These are phyloP conservation scores for Benitochromis conjunctus DNA, from an alignment of 2,113 vertebrate genomes.

Conservation along the genomic window DNA sequence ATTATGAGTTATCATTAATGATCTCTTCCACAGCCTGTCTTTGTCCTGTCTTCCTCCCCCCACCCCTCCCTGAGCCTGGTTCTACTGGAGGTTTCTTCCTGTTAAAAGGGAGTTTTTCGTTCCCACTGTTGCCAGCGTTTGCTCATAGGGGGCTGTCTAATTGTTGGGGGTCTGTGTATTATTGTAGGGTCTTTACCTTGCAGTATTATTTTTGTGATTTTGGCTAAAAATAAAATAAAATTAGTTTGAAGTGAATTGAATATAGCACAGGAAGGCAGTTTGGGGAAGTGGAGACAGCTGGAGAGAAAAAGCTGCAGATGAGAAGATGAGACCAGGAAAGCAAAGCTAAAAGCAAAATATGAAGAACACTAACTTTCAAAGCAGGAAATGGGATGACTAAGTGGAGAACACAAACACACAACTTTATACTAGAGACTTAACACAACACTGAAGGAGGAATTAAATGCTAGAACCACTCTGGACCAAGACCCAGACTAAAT, in stretches of 20 bases:
- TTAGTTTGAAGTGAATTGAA: background rate
- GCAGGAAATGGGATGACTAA: background rate
- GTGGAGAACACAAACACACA: background rate
- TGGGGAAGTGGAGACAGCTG: background rate
- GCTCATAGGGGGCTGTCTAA: background rate
- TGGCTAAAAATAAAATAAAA: background rate
- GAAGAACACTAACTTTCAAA: background rate
- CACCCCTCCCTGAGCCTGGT: background rate
- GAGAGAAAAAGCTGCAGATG: rapidly evolving
- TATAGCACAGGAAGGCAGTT: background rate
- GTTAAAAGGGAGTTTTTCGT: background rate
- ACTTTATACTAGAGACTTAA: background rate
- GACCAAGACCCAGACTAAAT: background rate
- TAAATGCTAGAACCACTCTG: background rate
- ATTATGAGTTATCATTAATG: background rate
- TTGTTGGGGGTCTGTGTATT: background rate
- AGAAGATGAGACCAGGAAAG: background rate
- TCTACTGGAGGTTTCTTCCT: rapidly evolving
- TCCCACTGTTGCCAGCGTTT: background rate
- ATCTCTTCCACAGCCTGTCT: background rate
- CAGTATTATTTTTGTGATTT: background rate
- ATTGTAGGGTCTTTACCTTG: background rate
- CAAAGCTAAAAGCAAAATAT: background rate
- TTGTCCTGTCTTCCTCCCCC: rapidly evolving
- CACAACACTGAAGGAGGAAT: background rate